A percentile compares a stretch with the other conserved stretches of the same genome.
Conservation (phyloP, 2,797 vertebrate genomes). For the Anguilla marmorata region DNA sequence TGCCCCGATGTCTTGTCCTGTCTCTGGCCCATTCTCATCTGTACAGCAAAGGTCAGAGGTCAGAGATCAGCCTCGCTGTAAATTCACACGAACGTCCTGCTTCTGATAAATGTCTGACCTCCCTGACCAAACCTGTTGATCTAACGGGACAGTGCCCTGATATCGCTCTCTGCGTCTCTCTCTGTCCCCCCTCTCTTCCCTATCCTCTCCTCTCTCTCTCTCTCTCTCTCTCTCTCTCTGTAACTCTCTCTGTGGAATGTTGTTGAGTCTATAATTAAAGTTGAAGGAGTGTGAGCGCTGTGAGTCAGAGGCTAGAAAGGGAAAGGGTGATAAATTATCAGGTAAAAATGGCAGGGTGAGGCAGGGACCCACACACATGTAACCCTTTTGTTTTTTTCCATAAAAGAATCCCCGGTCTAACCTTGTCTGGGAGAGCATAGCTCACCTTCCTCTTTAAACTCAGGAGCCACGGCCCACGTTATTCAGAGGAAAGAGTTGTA, state of each 20-base stretch:
- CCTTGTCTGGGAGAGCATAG: background rate
- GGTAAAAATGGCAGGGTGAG: slow-evolving; percentile 64
- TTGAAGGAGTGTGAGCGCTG: slow-evolving; percentile 50
- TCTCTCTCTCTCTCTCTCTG: slow-evolving; percentile 39
- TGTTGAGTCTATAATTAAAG: slow-evolving; percentile 73
- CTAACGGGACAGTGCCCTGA: slow-evolving; percentile 36
- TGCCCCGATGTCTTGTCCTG: slow-evolving; percentile 63
- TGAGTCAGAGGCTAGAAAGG: slow-evolving; percentile 73
- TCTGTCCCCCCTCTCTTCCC: slow-evolving; percentile 39
- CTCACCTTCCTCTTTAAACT: slow-evolving; percentile 4
- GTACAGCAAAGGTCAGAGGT: slow-evolving; percentile 42
- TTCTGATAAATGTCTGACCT: slow-evolving; percentile 37
- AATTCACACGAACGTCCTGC: slow-evolving; percentile 28
- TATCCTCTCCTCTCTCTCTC: slow-evolving; percentile 8
- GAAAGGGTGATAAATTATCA: slow-evolving; percentile 66
- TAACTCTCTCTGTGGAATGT: slow-evolving; percentile 60
- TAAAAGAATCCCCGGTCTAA: background rate
- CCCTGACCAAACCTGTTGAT: slow-evolving; percentile 40
- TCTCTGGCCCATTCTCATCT: slow-evolving; percentile 70
- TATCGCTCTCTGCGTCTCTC: slow-evolving; percentile 53
- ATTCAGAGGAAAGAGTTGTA: background rate
- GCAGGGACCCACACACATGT: slow-evolving; percentile 35
- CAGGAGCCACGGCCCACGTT: no score
- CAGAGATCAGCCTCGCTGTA: slow-evolving; percentile 33
- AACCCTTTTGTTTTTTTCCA: slow-evolving; percentile 21